phyloP scores from a whole-genome alignment of 2,113 vertebrate species.

The Brevimyrus niger region DNA sequence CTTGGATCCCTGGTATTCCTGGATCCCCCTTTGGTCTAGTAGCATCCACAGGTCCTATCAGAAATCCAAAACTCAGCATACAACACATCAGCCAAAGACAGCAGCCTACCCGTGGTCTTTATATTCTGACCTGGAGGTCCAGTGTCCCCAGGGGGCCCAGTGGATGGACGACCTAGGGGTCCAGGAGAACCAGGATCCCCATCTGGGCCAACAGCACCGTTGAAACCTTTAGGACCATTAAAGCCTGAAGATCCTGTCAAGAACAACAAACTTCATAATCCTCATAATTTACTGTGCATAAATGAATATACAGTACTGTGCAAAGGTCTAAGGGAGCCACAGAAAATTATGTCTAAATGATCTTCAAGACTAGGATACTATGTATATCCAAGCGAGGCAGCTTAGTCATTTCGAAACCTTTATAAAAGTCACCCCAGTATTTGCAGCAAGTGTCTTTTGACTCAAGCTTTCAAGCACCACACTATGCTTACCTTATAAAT shows the following conservation, averaged over 20 bases:
- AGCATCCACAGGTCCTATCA: conserved; percentile 37
- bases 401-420: not conserved
- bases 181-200: conserved; percentile 36
- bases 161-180: not conserved
- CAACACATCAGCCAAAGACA: not conserved
- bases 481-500: not conserved
- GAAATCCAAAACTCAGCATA: not conserved
- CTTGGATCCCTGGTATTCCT: conserved; percentile 42
- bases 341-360: not conserved
- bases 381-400: not conserved
- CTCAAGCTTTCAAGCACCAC: not conserved
- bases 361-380: not conserved
- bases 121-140: conserved; percentile 37
- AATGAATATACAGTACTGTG: not conserved
- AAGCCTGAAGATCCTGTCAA: conserved; percentile 36
- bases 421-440: not conserved
- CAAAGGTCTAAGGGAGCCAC: not conserved
- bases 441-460: not conserved
- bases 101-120: not conserved
- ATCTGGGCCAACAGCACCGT: not conserved
- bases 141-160: conserved; percentile 27
- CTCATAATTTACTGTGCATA: not conserved
- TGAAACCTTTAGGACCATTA: conserved; percentile 22
- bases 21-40: conserved; percentile 36
- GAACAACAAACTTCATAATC: not conserved